Percentiles rank a stretch among this genome's conserved stretches.
These are phyloP conservation scores for Corythaixoides concolor DNA, from an alignment of 2,113 vertebrate species.

Conservation along the genomic window DNA sequence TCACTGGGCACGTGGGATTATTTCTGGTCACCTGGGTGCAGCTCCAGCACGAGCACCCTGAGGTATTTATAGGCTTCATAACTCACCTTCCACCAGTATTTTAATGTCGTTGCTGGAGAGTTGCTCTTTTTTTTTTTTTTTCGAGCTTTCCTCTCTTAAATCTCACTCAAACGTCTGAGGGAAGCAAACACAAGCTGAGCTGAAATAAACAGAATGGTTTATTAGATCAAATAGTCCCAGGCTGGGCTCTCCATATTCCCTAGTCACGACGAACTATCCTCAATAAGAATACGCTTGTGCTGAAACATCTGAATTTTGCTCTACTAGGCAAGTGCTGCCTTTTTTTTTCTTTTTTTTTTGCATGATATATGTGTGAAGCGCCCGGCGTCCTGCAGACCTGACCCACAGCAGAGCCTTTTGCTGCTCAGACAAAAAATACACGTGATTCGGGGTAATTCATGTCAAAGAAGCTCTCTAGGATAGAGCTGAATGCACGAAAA, in stretches of 20 bases:
- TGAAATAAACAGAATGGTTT: slow-evolving; percentile 1
- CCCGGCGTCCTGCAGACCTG: neutral
- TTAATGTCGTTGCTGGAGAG: neutral
- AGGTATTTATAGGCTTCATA: neutral
- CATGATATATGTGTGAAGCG: neutral
- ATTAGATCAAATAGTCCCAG: slow-evolving; percentile 20
- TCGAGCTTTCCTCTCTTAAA: neutral
- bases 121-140: neutral
- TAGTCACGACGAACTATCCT: neutral
- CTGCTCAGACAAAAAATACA: neutral
- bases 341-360: neutral
- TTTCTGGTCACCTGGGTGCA: neutral
- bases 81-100: neutral
- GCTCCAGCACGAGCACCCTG: neutral
- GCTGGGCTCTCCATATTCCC: neutral
- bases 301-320: neutral
- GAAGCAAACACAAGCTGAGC: slow-evolving; percentile 21
- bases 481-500: neutral
- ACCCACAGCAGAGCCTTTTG: neutral
- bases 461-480: neutral
- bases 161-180: neutral
- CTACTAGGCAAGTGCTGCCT: neutral
- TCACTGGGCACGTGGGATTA: neutral
- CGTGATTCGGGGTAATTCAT: neutral
- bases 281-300: neutral